phyloP scores from a whole-genome alignment of 2,888 invertebrate species.

The Coleophora deauratella region DNA sequence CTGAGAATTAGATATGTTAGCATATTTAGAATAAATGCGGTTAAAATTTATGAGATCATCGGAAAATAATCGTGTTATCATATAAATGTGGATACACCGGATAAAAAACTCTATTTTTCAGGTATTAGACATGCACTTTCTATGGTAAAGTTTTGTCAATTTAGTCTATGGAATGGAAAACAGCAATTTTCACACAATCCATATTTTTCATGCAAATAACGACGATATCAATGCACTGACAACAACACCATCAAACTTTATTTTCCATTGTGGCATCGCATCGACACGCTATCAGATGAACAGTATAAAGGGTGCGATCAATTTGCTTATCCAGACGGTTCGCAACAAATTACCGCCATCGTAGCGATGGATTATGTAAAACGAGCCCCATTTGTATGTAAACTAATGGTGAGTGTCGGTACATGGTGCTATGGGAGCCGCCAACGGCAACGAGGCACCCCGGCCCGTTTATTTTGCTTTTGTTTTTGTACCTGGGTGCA shows the following conservation, averaged over 20 bases:
- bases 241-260: conserved; percentile 11
- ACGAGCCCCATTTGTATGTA: conserved; percentile 70
- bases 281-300: conserved; percentile 28
- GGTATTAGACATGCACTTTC: no score
- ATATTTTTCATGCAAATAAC: no score
- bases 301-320: conserved; percentile 56
- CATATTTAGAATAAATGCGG: no score
- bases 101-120: no score
- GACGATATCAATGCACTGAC: neutral
- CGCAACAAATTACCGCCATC: conserved; percentile 67
- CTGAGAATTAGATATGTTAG: no score
- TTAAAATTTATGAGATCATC: no score
- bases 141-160: no score
- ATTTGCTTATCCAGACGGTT: conserved; percentile 66
- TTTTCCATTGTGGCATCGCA: conserved; percentile 7
- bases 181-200: no score
- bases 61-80: no score
- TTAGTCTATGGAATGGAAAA: no score
- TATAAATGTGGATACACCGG: no score
- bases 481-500: conserved; percentile 1
- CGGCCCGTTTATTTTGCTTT: conserved; percentile 14
- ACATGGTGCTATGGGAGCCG: conserved; percentile 23
- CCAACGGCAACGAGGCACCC: conserved; percentile 25
- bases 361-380: conserved; percentile 70
- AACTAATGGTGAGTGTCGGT: conserved; percentile 64